Conservation (phyloP, 1,140 invertebrate species). For the Nasonia longicornis region DNA sequence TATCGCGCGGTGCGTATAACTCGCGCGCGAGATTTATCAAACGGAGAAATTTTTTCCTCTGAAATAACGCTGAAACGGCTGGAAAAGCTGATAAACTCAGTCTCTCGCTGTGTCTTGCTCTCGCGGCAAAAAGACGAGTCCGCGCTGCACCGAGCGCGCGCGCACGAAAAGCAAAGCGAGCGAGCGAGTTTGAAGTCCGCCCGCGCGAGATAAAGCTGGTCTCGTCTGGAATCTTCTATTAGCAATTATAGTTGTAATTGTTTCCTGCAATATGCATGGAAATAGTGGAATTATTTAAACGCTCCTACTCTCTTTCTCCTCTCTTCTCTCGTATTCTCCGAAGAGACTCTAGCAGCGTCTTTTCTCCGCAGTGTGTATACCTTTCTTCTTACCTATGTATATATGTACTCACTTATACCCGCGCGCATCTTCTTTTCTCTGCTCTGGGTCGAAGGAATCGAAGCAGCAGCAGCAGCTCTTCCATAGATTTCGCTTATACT, state of each 20-base stretch:
- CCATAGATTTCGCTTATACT: slow-evolving; percentile 42
- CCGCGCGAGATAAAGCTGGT: slow-evolving; percentile 64
- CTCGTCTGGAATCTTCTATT: slow-evolving; percentile 70
- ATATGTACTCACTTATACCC: slow-evolving; percentile 13
- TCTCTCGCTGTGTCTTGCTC: background rate
- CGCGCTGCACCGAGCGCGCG: background rate
- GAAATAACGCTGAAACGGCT: slow-evolving; percentile 28
- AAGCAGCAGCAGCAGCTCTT: background rate
- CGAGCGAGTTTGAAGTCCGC: slow-evolving; percentile 53
- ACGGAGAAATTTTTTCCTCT: slow-evolving; percentile 25
- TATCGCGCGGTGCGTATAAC: slow-evolving; percentile 15
- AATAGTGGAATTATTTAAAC: slow-evolving; percentile 70
- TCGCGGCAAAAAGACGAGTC: background rate
- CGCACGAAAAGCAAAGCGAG: slow-evolving; percentile 47
- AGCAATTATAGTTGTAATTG: slow-evolving; percentile 71
- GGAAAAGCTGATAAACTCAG: slow-evolving; percentile 28
- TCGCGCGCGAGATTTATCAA: slow-evolving; percentile 20
- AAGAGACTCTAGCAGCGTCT: background rate
- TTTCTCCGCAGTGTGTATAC: background rate
- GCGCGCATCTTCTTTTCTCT: background rate
- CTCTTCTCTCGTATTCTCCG: background rate
- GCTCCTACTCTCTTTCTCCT: slow-evolving; percentile 39
- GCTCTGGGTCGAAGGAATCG: background rate
- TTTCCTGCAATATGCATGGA: slow-evolving; percentile 70
- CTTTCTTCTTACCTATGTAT: background rate